phyloP scores from a whole-genome alignment of 2,888 invertebrate species.

The Dioctria linearis region DNA sequence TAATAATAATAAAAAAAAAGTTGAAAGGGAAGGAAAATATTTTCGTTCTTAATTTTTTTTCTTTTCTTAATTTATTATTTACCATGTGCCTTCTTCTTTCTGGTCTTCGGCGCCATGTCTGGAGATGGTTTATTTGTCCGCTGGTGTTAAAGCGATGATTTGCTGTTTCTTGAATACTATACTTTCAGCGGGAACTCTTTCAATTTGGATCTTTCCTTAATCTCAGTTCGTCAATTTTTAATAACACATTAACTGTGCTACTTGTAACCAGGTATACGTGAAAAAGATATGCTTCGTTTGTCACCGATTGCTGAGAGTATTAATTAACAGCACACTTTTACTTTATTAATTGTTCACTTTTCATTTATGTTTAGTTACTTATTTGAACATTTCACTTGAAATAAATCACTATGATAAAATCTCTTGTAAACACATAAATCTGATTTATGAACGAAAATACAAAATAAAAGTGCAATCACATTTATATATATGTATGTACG shows the following conservation, averaged over 20 bases:
- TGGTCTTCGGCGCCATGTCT: slow-evolving; percentile 72
- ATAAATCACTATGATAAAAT: neutral
- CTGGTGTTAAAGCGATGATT: slow-evolving; percentile 42
- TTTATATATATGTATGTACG: neutral
- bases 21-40: slow-evolving; percentile 44
- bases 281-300: too few species aligned
- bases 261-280: neutral
- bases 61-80: slow-evolving; percentile 68
- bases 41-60: slow-evolving; percentile 47
- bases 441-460: slow-evolving; percentile 21
- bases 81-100: slow-evolving; percentile 72
- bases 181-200: neutral
- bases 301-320: neutral
- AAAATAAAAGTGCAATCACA: neutral
- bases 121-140: slow-evolving; percentile 60
- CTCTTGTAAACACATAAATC: slow-evolving; percentile 24
- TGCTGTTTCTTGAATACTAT: slow-evolving; percentile 28
- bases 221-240: slow-evolving; percentile 10
- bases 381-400: neutral
- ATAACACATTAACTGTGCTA: neutral
- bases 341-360: neutral
- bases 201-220: slow-evolving; percentile 1
- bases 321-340: neutral
- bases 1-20: slow-evolving; percentile 9
- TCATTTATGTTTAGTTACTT: slow-evolving; percentile 3